These are phyloP conservation scores for Hofmannophila pseudospretella DNA, from an alignment of 2,888 invertebrate species.

Conservation along the genomic window DNA sequence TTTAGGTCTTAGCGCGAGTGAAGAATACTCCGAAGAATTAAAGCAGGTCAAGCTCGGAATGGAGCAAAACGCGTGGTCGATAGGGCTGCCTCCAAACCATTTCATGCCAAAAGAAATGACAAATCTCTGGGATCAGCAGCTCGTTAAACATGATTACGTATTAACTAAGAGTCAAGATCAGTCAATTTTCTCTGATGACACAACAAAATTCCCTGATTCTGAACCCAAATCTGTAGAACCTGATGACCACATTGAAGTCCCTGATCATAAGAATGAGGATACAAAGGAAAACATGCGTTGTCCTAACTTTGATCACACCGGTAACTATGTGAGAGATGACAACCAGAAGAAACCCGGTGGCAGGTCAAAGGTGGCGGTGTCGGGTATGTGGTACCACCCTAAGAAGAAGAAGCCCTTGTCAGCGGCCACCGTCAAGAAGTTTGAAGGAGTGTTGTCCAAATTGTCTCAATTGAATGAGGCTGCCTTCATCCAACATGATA, in stretches of 20 bases:
- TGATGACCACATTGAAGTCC: slow-evolving; percentile 37
- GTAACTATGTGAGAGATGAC: slow-evolving; percentile 58
- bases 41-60: slow-evolving; percentile 48
- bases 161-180: slow-evolving; percentile 30
- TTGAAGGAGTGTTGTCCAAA: slow-evolving; percentile 53
- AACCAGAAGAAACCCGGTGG: slow-evolving; percentile 50
- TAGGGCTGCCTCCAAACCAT: slow-evolving; percentile 35
- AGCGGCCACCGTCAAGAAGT: slow-evolving; percentile 50
- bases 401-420: slow-evolving; percentile 68
- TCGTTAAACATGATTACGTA: slow-evolving; percentile 35
- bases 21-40: slow-evolving; percentile 48
- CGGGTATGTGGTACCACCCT: slow-evolving; percentile 69
- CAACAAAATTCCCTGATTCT: slow-evolving; percentile 33
- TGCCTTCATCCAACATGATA: slow-evolving; percentile 65
- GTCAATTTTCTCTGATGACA: slow-evolving; percentile 33
- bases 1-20: slow-evolving; percentile 50
- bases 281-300: slow-evolving; percentile 47
- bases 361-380: slow-evolving; percentile 52
- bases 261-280: slow-evolving; percentile 40
- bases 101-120: slow-evolving; percentile 47
- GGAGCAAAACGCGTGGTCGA: slow-evolving; percentile 44
- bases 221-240: slow-evolving; percentile 35
- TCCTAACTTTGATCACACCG: slow-evolving; percentile 61
- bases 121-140: slow-evolving; percentile 45
- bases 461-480: slow-evolving; percentile 59